Conservation (phyloP, 2,797 vertebrate species). For the Chaetodon trifasciatus region DNA sequence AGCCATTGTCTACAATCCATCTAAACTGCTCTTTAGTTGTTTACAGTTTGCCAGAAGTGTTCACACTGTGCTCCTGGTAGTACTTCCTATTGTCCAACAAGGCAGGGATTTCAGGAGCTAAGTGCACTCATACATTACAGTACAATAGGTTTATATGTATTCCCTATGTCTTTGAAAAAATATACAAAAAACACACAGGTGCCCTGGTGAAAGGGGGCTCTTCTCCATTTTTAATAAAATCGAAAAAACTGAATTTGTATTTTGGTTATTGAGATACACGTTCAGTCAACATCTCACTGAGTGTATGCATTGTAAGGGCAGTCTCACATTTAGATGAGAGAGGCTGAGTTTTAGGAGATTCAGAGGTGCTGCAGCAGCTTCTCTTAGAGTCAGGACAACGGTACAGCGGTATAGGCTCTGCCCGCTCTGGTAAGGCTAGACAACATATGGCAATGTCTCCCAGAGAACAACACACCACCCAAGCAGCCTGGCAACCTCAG, state of each 20-base stretch:
- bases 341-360: slow-evolving; percentile 3
- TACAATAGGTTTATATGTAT: neutral
- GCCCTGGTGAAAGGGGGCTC: neutral
- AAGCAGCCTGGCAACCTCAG: slow-evolving; percentile 76
- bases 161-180: slow-evolving; percentile 4
- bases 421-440: slow-evolving; percentile 80
- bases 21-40: slow-evolving; percentile 50
- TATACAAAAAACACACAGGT: neutral
- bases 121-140: neutral
- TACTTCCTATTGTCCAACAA: slow-evolving; percentile 25
- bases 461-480: slow-evolving; percentile 83
- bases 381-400: slow-evolving; percentile 57
- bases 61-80: slow-evolving; percentile 7
- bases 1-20: slow-evolving; percentile 55
- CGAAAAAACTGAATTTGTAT: neutral
- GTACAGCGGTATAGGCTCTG: slow-evolving; percentile 57
- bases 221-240: neutral
- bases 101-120: neutral
- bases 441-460: slow-evolving; percentile 88
- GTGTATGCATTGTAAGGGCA: neutral
- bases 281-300: neutral
- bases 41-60: slow-evolving; percentile 50
- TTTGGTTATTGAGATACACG: neutral
- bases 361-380: slow-evolving; percentile 40
- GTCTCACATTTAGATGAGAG: neutral